Base-by-base conservation (phyloP, 2,797 vertebrate species). In the Pogonophryne albipinna region DNA sequence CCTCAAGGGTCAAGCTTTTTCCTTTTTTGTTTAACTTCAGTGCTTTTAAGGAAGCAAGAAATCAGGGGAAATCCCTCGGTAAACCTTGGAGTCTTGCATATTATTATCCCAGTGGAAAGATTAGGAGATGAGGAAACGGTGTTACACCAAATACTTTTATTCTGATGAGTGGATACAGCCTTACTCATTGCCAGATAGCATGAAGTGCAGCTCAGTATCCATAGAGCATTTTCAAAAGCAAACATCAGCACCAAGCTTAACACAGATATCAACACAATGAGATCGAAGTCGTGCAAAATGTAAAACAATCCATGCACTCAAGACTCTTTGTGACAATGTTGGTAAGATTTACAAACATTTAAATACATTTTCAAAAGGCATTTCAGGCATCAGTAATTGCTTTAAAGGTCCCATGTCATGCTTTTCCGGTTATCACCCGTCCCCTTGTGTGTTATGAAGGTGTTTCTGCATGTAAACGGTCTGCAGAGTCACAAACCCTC, bases 331-430 rank as follows among this genome's bases (percentile, higher is more conserved):
- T 34, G 10, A 68, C 38, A 59, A 17, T 57, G 14, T 41, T 11
- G 9, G 13, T n/a, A 17, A 23, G 31, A 34, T 72, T 69, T 27
- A 42, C 12, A 70, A 41, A 57, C 2, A 31, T 38, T 75, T 9
- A 0, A 42, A 62, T 42, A 50, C 38, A 45, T 42, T 41, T 14
- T 67, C 45, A 73, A 34, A 85, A 91, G 84, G 81, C 74, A 74
- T 79, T 74, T 78, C 20, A 53, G 55, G 47, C 23, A 57, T 66
- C 23, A 38, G 4, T 16, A 49, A 7, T 27, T 27, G 4, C 4
- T 27, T 27, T 27, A 27, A 27, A 27, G 27, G 27, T 4, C 27
- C 27, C 27, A 4, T 27, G 27, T 4, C 27, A 4, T 27, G 27
- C 23, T 4, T 27, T 1, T 4, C 27, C 4, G 27, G 27, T 27